Base-by-base conservation (phyloP, 2,797 vertebrate genomes). In the Podarcis lilfordi region DNA sequence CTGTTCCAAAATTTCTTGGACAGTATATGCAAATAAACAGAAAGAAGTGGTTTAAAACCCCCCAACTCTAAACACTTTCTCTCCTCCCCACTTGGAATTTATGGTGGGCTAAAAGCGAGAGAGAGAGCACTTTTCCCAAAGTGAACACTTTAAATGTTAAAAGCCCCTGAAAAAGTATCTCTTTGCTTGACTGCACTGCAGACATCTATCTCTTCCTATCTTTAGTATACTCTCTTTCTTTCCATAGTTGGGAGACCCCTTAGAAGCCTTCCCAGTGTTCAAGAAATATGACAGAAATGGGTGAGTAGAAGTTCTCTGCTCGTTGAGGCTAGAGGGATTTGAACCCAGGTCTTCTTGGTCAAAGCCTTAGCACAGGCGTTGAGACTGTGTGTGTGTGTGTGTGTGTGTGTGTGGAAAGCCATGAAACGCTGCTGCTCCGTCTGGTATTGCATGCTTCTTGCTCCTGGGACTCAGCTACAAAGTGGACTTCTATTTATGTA, bases 271-370 rank as follows among this genome's bases (percentile, higher is more conserved):
- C 94, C 98, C 98, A 0, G 98, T 98, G 91, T 99, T 99, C 94
- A 99, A 98, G 96, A 99, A 99, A 86, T 99, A 98, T 1, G 98
- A 99, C 96, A 97, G 98, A 82, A 98, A 99, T 1, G 98, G 98
- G 98, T 99, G 97, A 83, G 98, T 88, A 5, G 1, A 13, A n/a
- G n/a, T 19, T 7, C 37, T 9, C 0, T 13, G 2, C 15, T 50
- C 17, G n/a, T 64, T 19, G 27, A 59, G 69, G 23, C 1, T 27
- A 43, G n/a, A 68, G 17, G 32, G 15, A 71, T 71, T 40, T 27
- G 11, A 80, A 61, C 3, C 40, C 43, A 21, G 29, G 32, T 37
- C 45, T 59, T 68, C 25, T 74, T 50, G 19, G 27, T 25, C 64
- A 21, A n/a, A 5, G 1, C 27, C 23, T 77, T 50, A 13, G 35